Evolutionary conservation across 2,888 invertebrate genomes (phyloP).

Genomic region (Abscondita cerata): DNA sequence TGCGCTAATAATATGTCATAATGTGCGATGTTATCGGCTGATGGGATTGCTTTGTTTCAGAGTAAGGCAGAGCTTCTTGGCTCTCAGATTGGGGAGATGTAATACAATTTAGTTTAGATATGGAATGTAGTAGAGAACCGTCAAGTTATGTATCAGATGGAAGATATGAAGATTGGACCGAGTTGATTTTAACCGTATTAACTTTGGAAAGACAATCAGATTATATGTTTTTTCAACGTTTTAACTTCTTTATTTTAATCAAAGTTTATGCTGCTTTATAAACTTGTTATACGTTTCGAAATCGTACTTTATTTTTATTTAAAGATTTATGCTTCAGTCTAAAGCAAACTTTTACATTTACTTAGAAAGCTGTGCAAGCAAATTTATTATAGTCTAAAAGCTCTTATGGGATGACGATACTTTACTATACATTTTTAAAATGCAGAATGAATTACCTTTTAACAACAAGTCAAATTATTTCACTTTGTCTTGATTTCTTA

Average conservation of each 20-base stretch:
- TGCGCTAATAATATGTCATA: conserved; percentile 63
- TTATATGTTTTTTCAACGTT: conserved; percentile 8
- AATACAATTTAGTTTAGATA: conserved; percentile 56
- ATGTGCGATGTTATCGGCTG: conserved; percentile 60
- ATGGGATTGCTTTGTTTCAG: conserved; percentile 61
- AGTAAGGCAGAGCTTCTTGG: conserved; percentile 49
- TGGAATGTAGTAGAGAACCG: conserved; percentile 46
- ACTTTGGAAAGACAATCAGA: conserved; percentile 9
- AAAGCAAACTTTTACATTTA: too few species aligned
- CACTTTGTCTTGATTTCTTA: too few species aligned
- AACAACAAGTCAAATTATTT: too few species aligned
- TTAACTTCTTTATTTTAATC: background rate
- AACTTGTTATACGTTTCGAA: too few species aligned
- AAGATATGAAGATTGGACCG: conserved; percentile 27
- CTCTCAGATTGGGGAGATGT: conserved; percentile 54
- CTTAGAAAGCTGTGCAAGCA: too few species aligned
- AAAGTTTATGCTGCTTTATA: too few species aligned
- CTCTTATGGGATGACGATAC: too few species aligned
- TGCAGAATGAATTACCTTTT: too few species aligned
- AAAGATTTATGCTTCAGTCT: too few species aligned
- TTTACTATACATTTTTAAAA: too few species aligned
- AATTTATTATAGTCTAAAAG: too few species aligned
- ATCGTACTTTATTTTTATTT: too few species aligned
- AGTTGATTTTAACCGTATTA: conserved; percentile 22
- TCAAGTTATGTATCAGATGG: conserved; percentile 38